Evolutionary conservation across 1,140 invertebrate species (phyloP), one percentile per base, ranked within the genome.

Genomic region (Portunus trituberculatus): DNA sequence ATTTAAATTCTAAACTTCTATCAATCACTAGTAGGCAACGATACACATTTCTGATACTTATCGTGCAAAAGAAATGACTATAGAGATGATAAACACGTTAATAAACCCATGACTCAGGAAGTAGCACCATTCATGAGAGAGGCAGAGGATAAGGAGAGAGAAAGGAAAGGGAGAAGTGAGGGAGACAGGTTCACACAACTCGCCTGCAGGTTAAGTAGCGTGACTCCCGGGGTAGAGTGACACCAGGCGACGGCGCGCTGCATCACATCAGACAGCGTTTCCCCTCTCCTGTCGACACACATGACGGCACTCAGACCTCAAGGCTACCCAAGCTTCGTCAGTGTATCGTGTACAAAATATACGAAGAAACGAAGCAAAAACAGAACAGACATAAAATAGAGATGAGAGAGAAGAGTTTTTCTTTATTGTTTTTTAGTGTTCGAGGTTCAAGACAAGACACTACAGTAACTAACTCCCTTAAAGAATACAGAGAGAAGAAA

Each of bases 121-220:
- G 39, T 39, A 39, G 39, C 39, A 39, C 39, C 39, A 39, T 39
- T 39, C 39, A 39, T 39, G 52, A 59, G 52, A 59, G 3, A 12
- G 52, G 8, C 10, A 20, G 0, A 76, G 67, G 25, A n/a, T 12
- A n/a, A 76, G n/a, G 67, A 76, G 16, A 76, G 8, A 4, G 4
- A 14, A 32, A 32, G 88, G 48, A 20, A 46, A 7, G 88, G 10
- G 45, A 10, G 45, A 4, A 48, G 25, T 1, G 8, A 25, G 84
- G 46, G 28, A 48, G n/a, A n/a, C 67, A 8, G 25, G 29, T 10
- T 20, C 7, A n/a, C 8, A 32, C 4, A 14, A 84, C 67, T 48
- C 39, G 94, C 95, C 84, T 96, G 95, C 1, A 96, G 4, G 32
- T 96, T 96, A 10, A 96, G 89, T 4, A 96, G 16, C 0, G 90